Percentiles rank a stretch among this genome's conserved stretches.
These are phyloP conservation scores for Stenotaenia linearis DNA, from an alignment of 2,888 invertebrate genomes.

Conservation along the genomic window DNA sequence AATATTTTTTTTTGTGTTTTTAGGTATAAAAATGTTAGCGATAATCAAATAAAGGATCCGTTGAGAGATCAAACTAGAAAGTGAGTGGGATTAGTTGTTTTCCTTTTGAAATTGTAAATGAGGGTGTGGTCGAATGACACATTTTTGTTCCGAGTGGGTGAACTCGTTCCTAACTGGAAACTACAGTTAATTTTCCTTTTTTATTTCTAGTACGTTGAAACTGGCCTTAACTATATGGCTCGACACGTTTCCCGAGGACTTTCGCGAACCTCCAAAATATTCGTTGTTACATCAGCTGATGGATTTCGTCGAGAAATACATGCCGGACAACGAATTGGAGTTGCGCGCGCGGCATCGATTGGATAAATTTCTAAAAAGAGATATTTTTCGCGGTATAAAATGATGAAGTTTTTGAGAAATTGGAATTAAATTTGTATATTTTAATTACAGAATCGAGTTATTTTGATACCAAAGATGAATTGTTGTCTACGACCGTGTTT, in stretches of 20 bases:
- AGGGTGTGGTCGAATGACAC: neutral
- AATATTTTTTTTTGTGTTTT: slow-evolving; percentile 36
- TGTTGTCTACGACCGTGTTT: neutral
- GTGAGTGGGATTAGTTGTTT: slow-evolving; percentile 38
- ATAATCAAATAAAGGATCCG: slow-evolving; percentile 56
- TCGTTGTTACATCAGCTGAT: slow-evolving; percentile 73
- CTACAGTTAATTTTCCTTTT: neutral
- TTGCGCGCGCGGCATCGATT: slow-evolving; percentile 64
- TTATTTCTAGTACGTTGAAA: slow-evolving; percentile 67
- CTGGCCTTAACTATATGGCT: slow-evolving; percentile 94
- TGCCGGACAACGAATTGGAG: slow-evolving; percentile 80
- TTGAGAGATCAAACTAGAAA: slow-evolving; percentile 42
- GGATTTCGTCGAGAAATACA: slow-evolving; percentile 73
- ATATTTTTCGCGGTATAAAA: slow-evolving; percentile 43
- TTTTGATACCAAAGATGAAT: slow-evolving; percentile 1
- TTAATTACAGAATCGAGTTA: neutral
- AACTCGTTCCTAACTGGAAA: neutral
- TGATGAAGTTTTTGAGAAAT: neutral
- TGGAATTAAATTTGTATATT: neutral
- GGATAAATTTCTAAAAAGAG: slow-evolving; percentile 63
- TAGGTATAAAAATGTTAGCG: slow-evolving; percentile 47
- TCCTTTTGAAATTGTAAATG: neutral
- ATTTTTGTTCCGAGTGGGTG: neutral
- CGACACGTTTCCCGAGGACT: slow-evolving; percentile 95
- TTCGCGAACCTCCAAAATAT: slow-evolving; percentile 72